Conservation (phyloP, 2,888 invertebrate species). For the Phorcus lineatus region DNA sequence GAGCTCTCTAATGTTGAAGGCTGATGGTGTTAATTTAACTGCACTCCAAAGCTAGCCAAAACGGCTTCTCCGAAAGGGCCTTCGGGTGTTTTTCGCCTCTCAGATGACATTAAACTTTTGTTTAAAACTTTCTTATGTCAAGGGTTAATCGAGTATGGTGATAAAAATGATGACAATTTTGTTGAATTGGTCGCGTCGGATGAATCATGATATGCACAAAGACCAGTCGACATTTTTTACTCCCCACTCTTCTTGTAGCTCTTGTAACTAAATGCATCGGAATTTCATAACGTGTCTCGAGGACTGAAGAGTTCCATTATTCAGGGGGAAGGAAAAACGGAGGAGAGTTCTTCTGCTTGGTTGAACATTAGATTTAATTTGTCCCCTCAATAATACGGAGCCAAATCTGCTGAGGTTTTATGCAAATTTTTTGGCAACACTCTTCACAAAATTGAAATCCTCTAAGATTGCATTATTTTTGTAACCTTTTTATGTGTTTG, state of each 20-base stretch:
- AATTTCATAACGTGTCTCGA: too few species aligned
- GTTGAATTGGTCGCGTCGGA: constrained; percentile 1
- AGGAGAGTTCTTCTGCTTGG: too few species aligned
- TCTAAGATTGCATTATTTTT: too few species aligned
- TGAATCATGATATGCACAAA: background rate
- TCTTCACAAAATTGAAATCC: too few species aligned
- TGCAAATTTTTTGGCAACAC: too few species aligned
- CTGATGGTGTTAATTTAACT: background rate
- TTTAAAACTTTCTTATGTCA: background rate
- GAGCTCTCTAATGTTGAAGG: constrained; percentile 1
- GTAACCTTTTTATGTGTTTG: too few species aligned
- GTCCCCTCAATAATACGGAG: too few species aligned
- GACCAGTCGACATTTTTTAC: background rate
- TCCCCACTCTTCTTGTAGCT: background rate
- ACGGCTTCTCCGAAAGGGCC: background rate
- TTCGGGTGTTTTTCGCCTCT: background rate
- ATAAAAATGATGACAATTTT: constrained; percentile 10
- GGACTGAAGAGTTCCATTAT: too few species aligned
- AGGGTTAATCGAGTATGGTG: background rate
- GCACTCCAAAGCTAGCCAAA: background rate
- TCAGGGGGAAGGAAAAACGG: too few species aligned
- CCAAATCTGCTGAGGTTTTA: too few species aligned
- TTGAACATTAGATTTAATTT: too few species aligned
- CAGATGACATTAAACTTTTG: background rate
- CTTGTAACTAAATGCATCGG: too few species aligned